Conservation (phyloP, 1,140 invertebrate species). For the Aphis craccivora region DNA sequence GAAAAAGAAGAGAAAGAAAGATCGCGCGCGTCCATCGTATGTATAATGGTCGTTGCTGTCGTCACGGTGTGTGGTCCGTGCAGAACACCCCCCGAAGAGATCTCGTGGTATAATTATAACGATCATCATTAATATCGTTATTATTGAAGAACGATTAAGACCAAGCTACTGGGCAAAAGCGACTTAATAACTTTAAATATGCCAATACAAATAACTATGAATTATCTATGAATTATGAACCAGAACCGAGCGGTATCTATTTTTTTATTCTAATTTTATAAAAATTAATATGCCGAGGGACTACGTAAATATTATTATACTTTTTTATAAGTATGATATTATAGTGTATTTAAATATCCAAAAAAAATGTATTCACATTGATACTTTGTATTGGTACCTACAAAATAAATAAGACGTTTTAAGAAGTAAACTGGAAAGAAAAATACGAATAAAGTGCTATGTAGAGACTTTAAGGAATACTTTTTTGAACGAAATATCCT, state of each 20-base stretch:
- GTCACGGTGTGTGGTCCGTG: constrained; percentile 20
- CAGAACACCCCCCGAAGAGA: constrained; percentile 31
- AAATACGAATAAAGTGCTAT: too few species aligned
- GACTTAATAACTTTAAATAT: background rate
- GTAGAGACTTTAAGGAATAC: too few species aligned
- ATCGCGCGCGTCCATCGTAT: background rate
- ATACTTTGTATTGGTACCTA: too few species aligned
- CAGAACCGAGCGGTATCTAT: background rate
- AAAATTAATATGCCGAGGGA: background rate
- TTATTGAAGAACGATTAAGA: constrained; percentile 24
- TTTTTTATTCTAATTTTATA: constrained; percentile 5
- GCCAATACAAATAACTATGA: background rate
- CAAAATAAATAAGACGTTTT: too few species aligned
- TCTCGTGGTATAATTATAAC: background rate
- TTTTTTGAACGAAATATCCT: too few species aligned
- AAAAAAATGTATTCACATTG: too few species aligned
- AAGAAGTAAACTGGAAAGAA: too few species aligned
- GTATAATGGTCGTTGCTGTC: background rate
- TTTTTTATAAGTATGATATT: too few species aligned
- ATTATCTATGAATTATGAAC: background rate
- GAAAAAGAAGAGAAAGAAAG: background rate
- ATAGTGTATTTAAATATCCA: background rate
- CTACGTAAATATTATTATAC: too few species aligned
- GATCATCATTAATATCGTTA: background rate
- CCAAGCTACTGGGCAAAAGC: constrained; percentile 17